Base-by-base conservation (phyloP, 2,797 vertebrate species). In the Mycteria americana region DNA sequence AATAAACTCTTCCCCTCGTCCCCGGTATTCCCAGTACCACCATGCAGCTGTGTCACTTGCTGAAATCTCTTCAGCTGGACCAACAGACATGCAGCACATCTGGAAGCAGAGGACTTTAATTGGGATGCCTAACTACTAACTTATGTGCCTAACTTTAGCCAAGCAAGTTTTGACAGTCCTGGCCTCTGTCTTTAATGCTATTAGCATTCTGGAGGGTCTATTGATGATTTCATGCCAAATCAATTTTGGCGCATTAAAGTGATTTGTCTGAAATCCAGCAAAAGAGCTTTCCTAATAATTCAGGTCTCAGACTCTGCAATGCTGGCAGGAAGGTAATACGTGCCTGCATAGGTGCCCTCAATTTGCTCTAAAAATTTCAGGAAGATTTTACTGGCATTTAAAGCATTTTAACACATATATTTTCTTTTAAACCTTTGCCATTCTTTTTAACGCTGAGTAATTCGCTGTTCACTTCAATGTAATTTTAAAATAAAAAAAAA, bases 221-320 rank as follows among this genome's bases (percentile, higher is more conserved):
- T 72, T 78, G 86, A 89, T 10, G 79, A 88, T 93, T 94, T 93
- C 92, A 80, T 76, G 96, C 97, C 97, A 97, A 94, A 97, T 91
- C 94, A 93, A 95, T 96, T 96, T 95, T 95, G 95, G 93, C 94
- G 93, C 64, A 87, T 93, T 92, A 87, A 93, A 94, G 67, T 79
- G 89, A 97, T 94, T 97, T 97, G 97, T 94, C 89, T 91, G 91
- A 96, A 97, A 90, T 88, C 93, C 96, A 97, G 76, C n/a, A 73
- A 95, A 96, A 93, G 89, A 91, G n/a, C 95, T 94, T 92, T 94
- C 73, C 91, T 94, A 96, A 93, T 95, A 97, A 96, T 92, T 94
- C 85, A 88, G 65, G 60, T 91, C 84, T 93, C 81, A 89, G 81
- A 63, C 76, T 89, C 73, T 45, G 60, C 92, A 92, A 1, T 83